Base-by-base conservation (phyloP, 2,888 invertebrate species). In the Leptopilina myrica region DNA sequence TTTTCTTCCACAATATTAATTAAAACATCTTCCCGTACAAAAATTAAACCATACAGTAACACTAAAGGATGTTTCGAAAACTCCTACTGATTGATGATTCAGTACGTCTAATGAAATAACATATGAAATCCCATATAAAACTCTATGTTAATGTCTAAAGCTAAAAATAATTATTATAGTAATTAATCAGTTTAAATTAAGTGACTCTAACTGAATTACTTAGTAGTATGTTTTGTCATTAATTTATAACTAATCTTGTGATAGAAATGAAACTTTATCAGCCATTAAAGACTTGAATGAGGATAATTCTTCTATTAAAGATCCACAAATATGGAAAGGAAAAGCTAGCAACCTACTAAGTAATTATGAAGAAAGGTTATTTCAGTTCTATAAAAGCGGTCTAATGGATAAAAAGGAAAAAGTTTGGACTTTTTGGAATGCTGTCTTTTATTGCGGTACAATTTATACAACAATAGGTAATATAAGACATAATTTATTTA, bases 401-500 rank as follows among this genome's bases (percentile, higher is more conserved):
- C 89, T 93, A 75, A 90, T 91, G 0, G 92, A 90, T 65, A 92
- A 93, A 62, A 92, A 91, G 5, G 90, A 91, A 26, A 94, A 92
- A 84, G 93, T 94, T 0, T 97, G 97, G 97, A 94, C 95, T 0
- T 96, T 97, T 90, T 96, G 96, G 95, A 97, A 97, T 89, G 94
- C 97, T 0, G 94, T 97, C 92, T 97, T 97, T 87, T 97, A 95
- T 87, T 96, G 97, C 84, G 96, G 97, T 64, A 97, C 97, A 40
- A 95, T 97, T 88, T 97, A 96, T 87, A 97, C 97, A 12, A 97
- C 97, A 12, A 97, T 97, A 89, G 97, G 97, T 97, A 88, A 94
- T 9, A 12, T 49, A 11, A 11, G 11, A 11, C 4, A 49, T 49
- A 49, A 49, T 49, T 49, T 49, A 49, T 49, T 49, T 11, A 49